phyloP scores from a whole-genome alignment of 2,797 vertebrate species.

The Simalia tracyae region DNA sequence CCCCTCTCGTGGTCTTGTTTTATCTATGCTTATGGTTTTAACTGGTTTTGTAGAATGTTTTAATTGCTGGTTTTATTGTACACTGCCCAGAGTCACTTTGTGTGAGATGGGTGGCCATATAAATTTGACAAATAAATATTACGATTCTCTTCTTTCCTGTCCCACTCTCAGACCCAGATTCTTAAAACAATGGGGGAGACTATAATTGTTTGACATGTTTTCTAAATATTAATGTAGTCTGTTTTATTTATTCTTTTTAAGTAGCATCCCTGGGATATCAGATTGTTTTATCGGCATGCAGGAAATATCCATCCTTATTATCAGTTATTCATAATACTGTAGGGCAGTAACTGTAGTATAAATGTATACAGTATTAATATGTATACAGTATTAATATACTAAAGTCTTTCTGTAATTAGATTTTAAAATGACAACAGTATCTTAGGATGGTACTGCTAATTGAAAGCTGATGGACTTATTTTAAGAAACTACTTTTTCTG shows the following conservation, averaged over 20 bases:
- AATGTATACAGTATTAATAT: background rate
- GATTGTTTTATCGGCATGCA: conserved; percentile 9
- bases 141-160: background rate
- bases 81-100: background rate
- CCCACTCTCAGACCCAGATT: background rate
- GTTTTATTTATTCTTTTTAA: background rate
- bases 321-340: background rate
- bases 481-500: background rate
- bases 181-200: background rate
- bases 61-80: background rate
- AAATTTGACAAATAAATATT: background rate
- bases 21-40: background rate
- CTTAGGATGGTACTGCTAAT: background rate
- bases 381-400: background rate
- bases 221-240: background rate
- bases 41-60: background rate
- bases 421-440: background rate
- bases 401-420: background rate
- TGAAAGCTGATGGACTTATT: background rate
- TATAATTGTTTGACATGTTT: background rate
- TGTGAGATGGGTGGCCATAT: background rate
- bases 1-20: background rate
- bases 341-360: background rate
- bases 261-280: rapidly evolving
- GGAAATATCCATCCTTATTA: background rate